Evolutionary conservation across 2,888 invertebrate species (phyloP).

Genomic region (Dryadula phaetusa): DNA sequence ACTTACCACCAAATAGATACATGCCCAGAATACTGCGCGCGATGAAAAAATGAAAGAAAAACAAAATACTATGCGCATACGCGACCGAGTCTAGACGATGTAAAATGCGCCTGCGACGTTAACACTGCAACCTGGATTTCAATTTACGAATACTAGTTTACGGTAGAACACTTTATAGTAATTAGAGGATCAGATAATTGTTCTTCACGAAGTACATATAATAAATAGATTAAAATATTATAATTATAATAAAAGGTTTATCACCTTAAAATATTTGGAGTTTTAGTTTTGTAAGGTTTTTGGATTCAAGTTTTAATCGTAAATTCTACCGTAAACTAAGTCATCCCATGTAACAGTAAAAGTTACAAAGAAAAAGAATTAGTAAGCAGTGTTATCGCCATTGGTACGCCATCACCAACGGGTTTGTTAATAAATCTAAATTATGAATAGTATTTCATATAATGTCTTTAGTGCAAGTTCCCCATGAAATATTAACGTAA

Average conservation of each 20-base stretch:
- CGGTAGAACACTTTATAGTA: conserved; percentile 15
- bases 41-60: conserved; percentile 74
- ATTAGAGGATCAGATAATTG: background rate
- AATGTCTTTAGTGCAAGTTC: conserved; percentile 75
- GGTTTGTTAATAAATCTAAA: conserved; percentile 58
- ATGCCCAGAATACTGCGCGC: conserved; percentile 96
- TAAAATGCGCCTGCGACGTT: conserved; percentile 68
- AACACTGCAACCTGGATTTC: conserved; percentile 69
- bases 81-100: conserved; percentile 73
- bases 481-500: conserved; percentile 64
- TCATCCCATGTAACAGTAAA: conserved; percentile 47
- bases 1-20: conserved; percentile 99
- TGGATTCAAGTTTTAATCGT: background rate
- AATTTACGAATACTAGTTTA: conserved; percentile 41
- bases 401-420: conserved; percentile 71
- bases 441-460: conserved; percentile 67
- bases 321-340: conserved; percentile 33
- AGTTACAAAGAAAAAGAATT: conserved; percentile 52
- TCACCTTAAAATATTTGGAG: background rate
- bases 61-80: conserved; percentile 83
- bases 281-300: background rate
- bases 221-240: background rate
- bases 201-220: background rate
- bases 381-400: conserved; percentile 81
- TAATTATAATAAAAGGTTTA: no score